phyloP scores from a whole-genome alignment of 1,140 invertebrate genomes.

The Panulirus ornatus region DNA sequence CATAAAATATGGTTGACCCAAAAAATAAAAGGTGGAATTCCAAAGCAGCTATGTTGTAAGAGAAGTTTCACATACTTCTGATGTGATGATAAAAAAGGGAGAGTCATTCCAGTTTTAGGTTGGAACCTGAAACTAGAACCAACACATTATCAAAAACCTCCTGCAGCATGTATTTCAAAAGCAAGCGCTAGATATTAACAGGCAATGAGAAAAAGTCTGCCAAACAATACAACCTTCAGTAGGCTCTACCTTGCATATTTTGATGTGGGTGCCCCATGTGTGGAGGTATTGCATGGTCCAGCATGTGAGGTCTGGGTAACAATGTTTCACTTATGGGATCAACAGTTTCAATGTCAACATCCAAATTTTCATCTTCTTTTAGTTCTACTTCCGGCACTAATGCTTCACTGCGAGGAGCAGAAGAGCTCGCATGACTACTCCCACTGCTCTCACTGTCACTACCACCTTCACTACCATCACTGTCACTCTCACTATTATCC shows the following conservation, averaged over 20 bases:
- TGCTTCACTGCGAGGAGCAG: constrained; percentile 54
- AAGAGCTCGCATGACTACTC: constrained; percentile 43
- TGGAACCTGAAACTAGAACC: too few relatives aligned
- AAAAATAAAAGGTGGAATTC: too few relatives aligned
- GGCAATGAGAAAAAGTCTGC: neutral
- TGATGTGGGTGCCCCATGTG: constrained; percentile 51
- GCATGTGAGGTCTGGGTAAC: constrained; percentile 50
- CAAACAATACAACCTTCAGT: neutral
- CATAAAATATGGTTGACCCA: too few relatives aligned
- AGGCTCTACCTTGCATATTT: constrained; percentile 41
- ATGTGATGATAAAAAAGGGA: too few relatives aligned
- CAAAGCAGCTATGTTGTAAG: too few relatives aligned
- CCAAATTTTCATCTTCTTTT: constrained; percentile 66
- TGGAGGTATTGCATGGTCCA: constrained; percentile 49
- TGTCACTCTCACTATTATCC: constrained; percentile 53
- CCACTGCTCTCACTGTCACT: constrained; percentile 58
- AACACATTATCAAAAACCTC: too few relatives aligned
- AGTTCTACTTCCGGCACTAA: constrained; percentile 64
- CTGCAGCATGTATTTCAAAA: too few relatives aligned
- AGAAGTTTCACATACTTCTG: too few relatives aligned
- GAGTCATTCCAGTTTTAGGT: too few relatives aligned
- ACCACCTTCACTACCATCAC: constrained; percentile 55
- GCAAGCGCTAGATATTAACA: neutral
- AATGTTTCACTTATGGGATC: constrained; percentile 54
- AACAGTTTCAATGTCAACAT: constrained; percentile 65